Percentiles rank a stretch among this genome's conserved stretches.
Evolutionary conservation across 2,113 vertebrate species (phyloP).

Genomic region (Ptychochromis oligacanthus): DNA sequence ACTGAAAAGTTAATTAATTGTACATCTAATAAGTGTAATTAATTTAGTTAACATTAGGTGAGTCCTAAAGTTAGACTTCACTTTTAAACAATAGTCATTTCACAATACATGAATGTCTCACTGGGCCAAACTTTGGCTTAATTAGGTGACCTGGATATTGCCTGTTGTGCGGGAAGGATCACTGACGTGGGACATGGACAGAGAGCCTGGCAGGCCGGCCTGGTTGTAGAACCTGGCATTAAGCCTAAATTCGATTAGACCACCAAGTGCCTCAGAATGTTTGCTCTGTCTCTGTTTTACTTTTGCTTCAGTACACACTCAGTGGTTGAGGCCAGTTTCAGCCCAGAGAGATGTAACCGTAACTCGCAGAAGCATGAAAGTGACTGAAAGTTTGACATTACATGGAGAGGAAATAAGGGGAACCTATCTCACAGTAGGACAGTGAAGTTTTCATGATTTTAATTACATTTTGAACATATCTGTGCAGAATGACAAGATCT

Average conservation of each 20-base stretch:
- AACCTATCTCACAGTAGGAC: not conserved
- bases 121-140: not conserved
- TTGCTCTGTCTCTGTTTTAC: not conserved
- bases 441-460: not conserved
- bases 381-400: not conserved
- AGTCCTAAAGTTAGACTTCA: no score
- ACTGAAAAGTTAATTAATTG: no score
- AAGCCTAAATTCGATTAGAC: slow-evolving; percentile 57
- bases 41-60: no score
- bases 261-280: not conserved
- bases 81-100: no score
- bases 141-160: slow-evolving; percentile 20
- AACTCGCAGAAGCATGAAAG: not conserved
- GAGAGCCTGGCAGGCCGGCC: not conserved
- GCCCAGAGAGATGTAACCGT: slow-evolving; percentile 4
- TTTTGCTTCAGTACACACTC: slow-evolving; percentile 21
- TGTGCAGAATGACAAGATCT: not conserved
- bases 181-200: slow-evolving; percentile 23
- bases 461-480: not conserved
- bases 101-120: not conserved
- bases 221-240: slow-evolving; percentile 30
- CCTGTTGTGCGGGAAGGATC: not conserved
- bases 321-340: not conserved
- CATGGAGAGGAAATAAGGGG: not conserved
- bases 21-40: no score